phyloP scores from a whole-genome alignment of 2,888 invertebrate genomes.

The Leptopilina syphax region DNA sequence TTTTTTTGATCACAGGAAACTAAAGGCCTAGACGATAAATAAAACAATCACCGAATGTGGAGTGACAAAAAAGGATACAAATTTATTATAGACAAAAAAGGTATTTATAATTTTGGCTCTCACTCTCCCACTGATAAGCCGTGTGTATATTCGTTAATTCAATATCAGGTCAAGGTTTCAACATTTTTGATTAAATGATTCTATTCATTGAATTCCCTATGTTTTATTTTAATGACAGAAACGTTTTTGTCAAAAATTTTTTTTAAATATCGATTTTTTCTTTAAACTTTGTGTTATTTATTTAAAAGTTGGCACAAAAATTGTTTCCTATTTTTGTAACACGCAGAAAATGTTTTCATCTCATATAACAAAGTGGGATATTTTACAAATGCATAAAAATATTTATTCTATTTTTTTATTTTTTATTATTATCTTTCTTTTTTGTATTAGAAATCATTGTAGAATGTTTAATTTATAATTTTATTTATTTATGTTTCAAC shows the following conservation, averaged over 20 bases:
- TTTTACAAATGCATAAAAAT: no score
- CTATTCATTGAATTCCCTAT: not conserved
- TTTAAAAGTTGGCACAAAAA: slow-evolving; percentile 36
- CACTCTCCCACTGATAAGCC: not conserved
- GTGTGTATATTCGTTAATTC: slow-evolving; percentile 2
- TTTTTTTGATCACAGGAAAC: not conserved
- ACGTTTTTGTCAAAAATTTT: not conserved
- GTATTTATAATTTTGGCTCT: slow-evolving; percentile 13
- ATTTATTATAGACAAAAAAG: not conserved
- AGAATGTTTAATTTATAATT: no score
- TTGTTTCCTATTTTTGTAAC: slow-evolving; percentile 34
- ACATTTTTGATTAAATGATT: slow-evolving; percentile 1
- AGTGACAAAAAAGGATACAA: not conserved
- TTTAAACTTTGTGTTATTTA: slow-evolving; percentile 30
- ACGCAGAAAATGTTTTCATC: not conserved
- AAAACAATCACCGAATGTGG: not conserved
- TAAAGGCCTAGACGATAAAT: not conserved
- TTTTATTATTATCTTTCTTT: no score
- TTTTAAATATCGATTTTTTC: slow-evolving; percentile 15
- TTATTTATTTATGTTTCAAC: not conserved
- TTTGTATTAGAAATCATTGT: no score
- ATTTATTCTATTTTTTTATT: no score
- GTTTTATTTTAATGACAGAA: not conserved
- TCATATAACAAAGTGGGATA: no score
- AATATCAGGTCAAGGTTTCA: slow-evolving; percentile 26